These are phyloP conservation scores for Nyleta sp. DNA, from an alignment of 2,888 invertebrate species.

Conservation along the genomic window DNA sequence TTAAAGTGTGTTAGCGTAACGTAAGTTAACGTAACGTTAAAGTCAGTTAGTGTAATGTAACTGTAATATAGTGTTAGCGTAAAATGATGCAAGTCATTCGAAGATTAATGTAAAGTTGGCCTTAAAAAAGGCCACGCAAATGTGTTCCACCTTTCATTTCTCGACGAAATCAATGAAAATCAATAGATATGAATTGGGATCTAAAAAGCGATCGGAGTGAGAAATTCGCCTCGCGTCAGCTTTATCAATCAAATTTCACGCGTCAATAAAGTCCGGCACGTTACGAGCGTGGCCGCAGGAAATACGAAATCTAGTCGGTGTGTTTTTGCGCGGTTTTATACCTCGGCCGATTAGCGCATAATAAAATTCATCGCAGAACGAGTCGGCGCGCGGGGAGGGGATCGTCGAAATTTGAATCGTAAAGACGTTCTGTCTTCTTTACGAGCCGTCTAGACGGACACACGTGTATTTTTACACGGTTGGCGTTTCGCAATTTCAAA, in stretches of 20 bases:
- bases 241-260: conserved; percentile 40
- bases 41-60: too few species aligned
- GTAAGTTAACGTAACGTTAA: too few species aligned
- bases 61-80: too few species aligned
- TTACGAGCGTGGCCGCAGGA: conserved; percentile 32
- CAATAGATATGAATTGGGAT: too few species aligned
- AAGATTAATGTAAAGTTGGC: too few species aligned
- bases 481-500: conserved; percentile 59
- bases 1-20: too few species aligned
- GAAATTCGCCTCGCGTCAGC: neutral
- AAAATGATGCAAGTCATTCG: too few species aligned
- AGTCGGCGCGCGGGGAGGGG: conserved; percentile 27
- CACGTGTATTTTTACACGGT: conserved; percentile 44
- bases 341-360: conserved; percentile 55
- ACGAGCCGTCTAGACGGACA: conserved; percentile 62
- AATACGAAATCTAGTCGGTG: conserved; percentile 37
- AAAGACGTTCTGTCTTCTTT: conserved; percentile 64
- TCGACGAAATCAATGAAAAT: too few species aligned
- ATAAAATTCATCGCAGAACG: conserved; percentile 60
- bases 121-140: too few species aligned
- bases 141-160: too few species aligned
- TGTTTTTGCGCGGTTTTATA: conserved; percentile 55
- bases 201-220: neutral
- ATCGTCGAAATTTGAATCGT: conserved; percentile 64
- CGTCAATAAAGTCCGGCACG: conserved; percentile 52